These are phyloP conservation scores for Stratiomys singularior DNA, from an alignment of 2,888 invertebrate species.

Conservation along the genomic window DNA sequence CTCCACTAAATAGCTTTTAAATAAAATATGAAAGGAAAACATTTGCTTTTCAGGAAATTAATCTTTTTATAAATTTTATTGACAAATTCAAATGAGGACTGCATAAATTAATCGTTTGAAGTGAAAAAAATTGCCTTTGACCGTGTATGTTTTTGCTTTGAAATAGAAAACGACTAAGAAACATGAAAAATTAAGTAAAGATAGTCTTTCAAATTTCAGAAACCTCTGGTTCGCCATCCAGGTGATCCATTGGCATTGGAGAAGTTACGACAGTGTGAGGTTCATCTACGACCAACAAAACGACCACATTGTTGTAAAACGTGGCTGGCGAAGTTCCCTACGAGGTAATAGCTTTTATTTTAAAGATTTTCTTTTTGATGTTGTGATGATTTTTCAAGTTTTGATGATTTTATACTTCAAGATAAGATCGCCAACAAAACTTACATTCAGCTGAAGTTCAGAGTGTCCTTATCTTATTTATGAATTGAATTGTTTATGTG, in stretches of 20 bases:
- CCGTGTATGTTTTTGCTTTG: too few species aligned
- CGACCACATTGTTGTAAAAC: slow-evolving; percentile 90
- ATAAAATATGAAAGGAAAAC: too few species aligned
- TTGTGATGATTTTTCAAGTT: slow-evolving; percentile 60
- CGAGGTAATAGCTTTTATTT: slow-evolving; percentile 68
- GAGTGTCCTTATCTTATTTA: slow-evolving; percentile 47
- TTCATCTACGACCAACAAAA: slow-evolving; percentile 83
- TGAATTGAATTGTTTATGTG: slow-evolving; percentile 43
- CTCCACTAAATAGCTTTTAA: too few species aligned
- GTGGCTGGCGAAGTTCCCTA: slow-evolving; percentile 95
- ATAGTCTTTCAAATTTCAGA: slow-evolving; percentile 68
- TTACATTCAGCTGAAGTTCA: slow-evolving; percentile 51
- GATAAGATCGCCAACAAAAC: slow-evolving; percentile 49
- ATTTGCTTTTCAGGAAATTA: too few species aligned
- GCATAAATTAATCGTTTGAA: too few species aligned
- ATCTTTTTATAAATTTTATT: too few species aligned
- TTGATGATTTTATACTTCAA: slow-evolving; percentile 46
- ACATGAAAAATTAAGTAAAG: too few species aligned
- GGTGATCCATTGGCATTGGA: slow-evolving; percentile 80
- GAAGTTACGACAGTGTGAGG: slow-evolving; percentile 90
- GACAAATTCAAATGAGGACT: too few species aligned
- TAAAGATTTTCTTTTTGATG: slow-evolving; percentile 66
- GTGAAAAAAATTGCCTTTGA: too few species aligned
- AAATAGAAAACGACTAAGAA: too few species aligned
- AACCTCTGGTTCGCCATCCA: slow-evolving; percentile 87